Conservation (phyloP, 2,888 invertebrate genomes). For the Drosophila monieri region DNA sequence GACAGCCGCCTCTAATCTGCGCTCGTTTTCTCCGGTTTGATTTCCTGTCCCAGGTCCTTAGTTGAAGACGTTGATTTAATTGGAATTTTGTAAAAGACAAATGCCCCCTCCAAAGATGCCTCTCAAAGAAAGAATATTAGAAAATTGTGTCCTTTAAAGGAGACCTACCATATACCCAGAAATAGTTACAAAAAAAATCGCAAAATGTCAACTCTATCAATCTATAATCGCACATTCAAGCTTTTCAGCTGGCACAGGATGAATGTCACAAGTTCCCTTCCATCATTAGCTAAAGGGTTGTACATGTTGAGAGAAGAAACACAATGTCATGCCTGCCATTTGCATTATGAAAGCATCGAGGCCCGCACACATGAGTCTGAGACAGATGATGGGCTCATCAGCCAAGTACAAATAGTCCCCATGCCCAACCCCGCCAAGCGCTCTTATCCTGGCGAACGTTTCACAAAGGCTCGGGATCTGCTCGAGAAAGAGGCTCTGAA, state of each 20-base stretch:
- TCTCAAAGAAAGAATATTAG: neutral
- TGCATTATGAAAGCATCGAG: conserved; percentile 53
- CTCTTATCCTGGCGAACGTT: neutral
- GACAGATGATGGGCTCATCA: conserved; percentile 46
- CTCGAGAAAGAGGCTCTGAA: conserved; percentile 17
- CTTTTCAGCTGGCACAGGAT: conserved; percentile 7
- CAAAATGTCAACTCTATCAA: conserved; percentile 28
- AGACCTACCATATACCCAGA: neutral
- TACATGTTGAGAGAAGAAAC: conserved; percentile 68
- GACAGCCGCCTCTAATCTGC: conserved; percentile 46
- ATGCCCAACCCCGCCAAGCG: conserved; percentile 10
- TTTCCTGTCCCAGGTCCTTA: neutral
- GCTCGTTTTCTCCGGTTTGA: neutral
- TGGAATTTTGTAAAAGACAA: conserved; percentile 12
- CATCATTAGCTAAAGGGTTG: conserved; percentile 77
- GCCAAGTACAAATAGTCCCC: conserved; percentile 27
- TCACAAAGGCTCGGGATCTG: conserved; percentile 44
- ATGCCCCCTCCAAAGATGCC: neutral
- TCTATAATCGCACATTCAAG: conserved; percentile 11
- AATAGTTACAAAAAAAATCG: neutral
- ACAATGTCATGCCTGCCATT: conserved; percentile 70
- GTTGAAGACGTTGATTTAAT: conserved; percentile 16
- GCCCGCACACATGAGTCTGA: conserved; percentile 32
- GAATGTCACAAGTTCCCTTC: conserved; percentile 62
- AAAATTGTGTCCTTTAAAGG: neutral